Base-by-base conservation (phyloP, 2,113 vertebrate species). In the Neolamprologus modestus region DNA sequence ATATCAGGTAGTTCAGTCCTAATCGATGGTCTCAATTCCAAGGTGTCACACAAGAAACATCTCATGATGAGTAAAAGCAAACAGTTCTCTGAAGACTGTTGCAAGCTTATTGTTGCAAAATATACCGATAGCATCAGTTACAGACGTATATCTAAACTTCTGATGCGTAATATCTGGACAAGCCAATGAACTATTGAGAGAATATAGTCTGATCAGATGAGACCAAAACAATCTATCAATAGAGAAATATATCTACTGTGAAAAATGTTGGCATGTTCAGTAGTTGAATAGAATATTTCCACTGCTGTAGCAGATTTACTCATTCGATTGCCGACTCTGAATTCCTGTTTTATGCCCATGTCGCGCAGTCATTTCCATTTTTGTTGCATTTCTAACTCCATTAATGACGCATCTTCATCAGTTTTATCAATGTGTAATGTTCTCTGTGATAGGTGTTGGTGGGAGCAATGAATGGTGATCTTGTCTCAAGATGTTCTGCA, bases 391-490 rank as follows among this genome's bases (percentile, higher is more conserved):
- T 76, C 40, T 3, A 76, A 47, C 71, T 47, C 42, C 24, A 76
- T 28, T 47, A 2, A 47, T 76, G 40, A 11, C 0, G 1, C 24
- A 13, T 6, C 24, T 28, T 76, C 16, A 19, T 76, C 26, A n/a
- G 16, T 50, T 50, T 78, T 50, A 5, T 19, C 26, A 78, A 1
- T 8, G 13, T 78, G 71, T 50, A 31, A 19, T 19, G 14, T 6
- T 76, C 26, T 50, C 26, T 47, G 8, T 50, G 42, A 50, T 12
- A 19, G 71, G 24, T 78, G 24, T 28, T 47, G 16, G 40, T 73
- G 37, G 0, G 2, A 73, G 68, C 14, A 45, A 5, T n/a, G 6
- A 37, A n/a, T 66, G 61, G 1, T 1, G 3, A 66, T 37, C 33
- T 37, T 37, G 11, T 37, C 42, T 47, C 71, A 47, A 50, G 42